Conservation (phyloP, 2,888 invertebrate genomes). For the Eledone cirrhosa region DNA sequence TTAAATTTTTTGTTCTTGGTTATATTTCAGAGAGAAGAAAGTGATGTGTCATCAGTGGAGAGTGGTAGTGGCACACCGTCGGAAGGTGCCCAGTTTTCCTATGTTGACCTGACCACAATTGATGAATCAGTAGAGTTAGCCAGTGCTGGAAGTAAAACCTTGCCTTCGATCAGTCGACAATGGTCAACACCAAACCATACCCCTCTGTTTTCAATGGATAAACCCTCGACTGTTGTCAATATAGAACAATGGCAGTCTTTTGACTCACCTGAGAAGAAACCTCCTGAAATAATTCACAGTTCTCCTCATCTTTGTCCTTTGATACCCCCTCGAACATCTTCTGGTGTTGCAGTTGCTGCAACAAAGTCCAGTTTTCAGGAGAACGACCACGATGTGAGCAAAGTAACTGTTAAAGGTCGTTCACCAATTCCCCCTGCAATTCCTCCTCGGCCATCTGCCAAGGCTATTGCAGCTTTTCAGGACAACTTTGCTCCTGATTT, state of each 20-base stretch:
- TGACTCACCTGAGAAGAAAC: slow-evolving; percentile 7
- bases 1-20: neutral
- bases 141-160: neutral
- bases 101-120: slow-evolving; percentile 20
- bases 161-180: neutral
- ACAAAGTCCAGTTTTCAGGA: too few species aligned
- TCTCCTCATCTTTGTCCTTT: too few species aligned
- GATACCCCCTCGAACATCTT: too few species aligned
- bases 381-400: too few species aligned
- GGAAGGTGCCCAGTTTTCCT: slow-evolving; percentile 22
- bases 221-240: neutral
- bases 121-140: slow-evolving; percentile 22
- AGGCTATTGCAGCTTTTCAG: neutral
- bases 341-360: neutral
- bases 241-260: slow-evolving; percentile 11
- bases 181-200: neutral
- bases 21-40: slow-evolving; percentile 15
- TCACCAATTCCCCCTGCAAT: neutral
- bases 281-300: neutral
- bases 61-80: slow-evolving; percentile 23
- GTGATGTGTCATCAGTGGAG: slow-evolving; percentile 7
- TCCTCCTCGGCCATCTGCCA: neutral
- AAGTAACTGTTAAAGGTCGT: too few species aligned
- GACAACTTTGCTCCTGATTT: neutral
- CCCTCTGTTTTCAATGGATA: neutral